phyloP scores from a whole-genome alignment of 2,113 vertebrate species.

The Gymnorhina tibicen region DNA sequence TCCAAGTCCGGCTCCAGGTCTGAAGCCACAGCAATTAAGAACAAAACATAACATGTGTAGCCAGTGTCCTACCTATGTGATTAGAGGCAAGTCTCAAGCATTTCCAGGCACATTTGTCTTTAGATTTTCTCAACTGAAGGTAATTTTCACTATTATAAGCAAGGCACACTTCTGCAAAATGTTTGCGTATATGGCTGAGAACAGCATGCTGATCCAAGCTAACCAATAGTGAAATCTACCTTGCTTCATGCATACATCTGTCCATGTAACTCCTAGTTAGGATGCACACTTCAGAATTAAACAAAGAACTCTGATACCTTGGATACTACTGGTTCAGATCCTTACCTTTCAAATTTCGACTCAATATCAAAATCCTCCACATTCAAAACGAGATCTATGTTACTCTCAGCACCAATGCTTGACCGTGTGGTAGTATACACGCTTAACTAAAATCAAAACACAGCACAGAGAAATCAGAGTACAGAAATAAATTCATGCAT shows the following conservation, averaged over 20 bases:
- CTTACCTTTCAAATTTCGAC: constrained; percentile 91
- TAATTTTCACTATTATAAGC: not conserved
- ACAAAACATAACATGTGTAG: fast-evolving
- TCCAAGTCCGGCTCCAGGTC: not conserved
- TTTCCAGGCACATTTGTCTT: not conserved
- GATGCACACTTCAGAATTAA: not conserved
- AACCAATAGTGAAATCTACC: not conserved
- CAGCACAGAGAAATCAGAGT: not conserved
- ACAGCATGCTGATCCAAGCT: fast-evolving
- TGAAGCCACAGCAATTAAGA: not conserved
- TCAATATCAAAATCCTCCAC: constrained; percentile 90
- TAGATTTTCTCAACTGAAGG: not conserved
- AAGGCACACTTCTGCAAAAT: not conserved
- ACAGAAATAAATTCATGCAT: not conserved
- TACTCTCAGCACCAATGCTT: constrained; percentile 78
- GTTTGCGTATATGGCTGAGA: not conserved
- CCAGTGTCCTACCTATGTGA: not conserved
- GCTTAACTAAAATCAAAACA: constrained; percentile 79
- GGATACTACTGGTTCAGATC: not conserved
- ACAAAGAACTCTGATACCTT: no score
- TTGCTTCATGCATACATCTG: no score
- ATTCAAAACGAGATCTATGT: constrained; percentile 86
- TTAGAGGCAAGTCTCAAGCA: not conserved
- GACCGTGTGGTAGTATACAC: constrained; percentile 88
- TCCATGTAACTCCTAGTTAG: fast-evolving